Conservation (phyloP, 2,113 vertebrate genomes). For the Pseudorasbora parva region DNA sequence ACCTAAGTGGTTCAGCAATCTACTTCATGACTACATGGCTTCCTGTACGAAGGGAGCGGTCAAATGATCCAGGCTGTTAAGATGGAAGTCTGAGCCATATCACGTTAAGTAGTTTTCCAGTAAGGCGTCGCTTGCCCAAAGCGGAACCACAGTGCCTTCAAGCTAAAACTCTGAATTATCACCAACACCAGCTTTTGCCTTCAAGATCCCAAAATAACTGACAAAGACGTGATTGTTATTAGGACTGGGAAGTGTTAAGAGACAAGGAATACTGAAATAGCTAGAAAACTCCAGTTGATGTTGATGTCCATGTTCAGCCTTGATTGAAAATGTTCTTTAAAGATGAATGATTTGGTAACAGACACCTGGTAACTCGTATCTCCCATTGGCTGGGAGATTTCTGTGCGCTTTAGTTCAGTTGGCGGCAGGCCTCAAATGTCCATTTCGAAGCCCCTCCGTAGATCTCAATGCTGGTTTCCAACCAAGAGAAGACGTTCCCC, state of each 20-base stretch:
- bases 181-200: slow-evolving; percentile 20
- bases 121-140: slow-evolving; percentile 48
- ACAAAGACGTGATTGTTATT: slow-evolving; percentile 19
- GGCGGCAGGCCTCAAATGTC: slow-evolving; percentile 97
- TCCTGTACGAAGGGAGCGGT: slow-evolving; percentile 47
- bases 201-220: slow-evolving; percentile 25
- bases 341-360: slow-evolving; percentile 58
- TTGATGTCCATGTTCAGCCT: slow-evolving; percentile 55
- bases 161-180: not conserved
- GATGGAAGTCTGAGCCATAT: slow-evolving; percentile 39
- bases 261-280: slow-evolving; percentile 63
- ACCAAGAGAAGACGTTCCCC: slow-evolving; percentile 95
- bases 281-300: slow-evolving; percentile 65
- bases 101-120: slow-evolving; percentile 30
- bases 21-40: slow-evolving; percentile 61
- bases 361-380: slow-evolving; percentile 55
- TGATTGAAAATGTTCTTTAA: slow-evolving; percentile 52
- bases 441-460: slow-evolving; percentile 95
- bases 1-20: slow-evolving; percentile 58
- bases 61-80: slow-evolving; percentile 50
- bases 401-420: slow-evolving; percentile 86
- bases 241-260: slow-evolving; percentile 15
- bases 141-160: slow-evolving; percentile 16
- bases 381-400: slow-evolving; percentile 48
- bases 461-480: slow-evolving; percentile 91